Evolutionary conservation across 2,888 invertebrate genomes (phyloP).

Genomic region (Aphodius granarius): DNA sequence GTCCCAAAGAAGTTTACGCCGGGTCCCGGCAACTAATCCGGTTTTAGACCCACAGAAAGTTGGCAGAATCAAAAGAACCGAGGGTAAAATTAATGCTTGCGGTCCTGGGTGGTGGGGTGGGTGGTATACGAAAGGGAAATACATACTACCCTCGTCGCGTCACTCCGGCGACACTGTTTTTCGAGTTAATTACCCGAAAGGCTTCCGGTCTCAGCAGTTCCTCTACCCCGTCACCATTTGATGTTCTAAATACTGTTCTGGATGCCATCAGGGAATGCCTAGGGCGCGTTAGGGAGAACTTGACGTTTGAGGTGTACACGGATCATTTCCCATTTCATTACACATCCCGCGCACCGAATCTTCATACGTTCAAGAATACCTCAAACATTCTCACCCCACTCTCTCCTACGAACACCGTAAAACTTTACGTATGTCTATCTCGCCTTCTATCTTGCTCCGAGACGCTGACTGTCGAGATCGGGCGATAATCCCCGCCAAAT

Average conservation of each 20-base stretch:
- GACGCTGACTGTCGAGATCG: not conserved
- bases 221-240: not conserved
- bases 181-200: constrained; percentile 23
- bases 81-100: not conserved
- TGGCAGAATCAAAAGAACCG: not conserved
- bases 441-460: not conserved
- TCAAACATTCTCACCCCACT: not conserved
- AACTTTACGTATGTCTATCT: not conserved
- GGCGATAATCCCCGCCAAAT: not conserved
- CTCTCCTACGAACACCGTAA: not conserved
- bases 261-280: not conserved
- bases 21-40: not conserved
- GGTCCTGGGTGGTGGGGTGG: not conserved
- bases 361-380: not conserved
- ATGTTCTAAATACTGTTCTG: not conserved
- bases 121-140: not conserved
- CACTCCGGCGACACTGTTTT: constrained; percentile 13
- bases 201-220: constrained; percentile 9
- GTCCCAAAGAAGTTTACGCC: not conserved
- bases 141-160: not conserved
- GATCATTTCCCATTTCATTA: not conserved
- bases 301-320: not conserved
- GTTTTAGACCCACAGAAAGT: not conserved
- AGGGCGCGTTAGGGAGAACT: not conserved
- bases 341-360: not conserved